Evolutionary conservation across 2,888 invertebrate species (phyloP).

Genomic region (Drosophila quinaria): DNA sequence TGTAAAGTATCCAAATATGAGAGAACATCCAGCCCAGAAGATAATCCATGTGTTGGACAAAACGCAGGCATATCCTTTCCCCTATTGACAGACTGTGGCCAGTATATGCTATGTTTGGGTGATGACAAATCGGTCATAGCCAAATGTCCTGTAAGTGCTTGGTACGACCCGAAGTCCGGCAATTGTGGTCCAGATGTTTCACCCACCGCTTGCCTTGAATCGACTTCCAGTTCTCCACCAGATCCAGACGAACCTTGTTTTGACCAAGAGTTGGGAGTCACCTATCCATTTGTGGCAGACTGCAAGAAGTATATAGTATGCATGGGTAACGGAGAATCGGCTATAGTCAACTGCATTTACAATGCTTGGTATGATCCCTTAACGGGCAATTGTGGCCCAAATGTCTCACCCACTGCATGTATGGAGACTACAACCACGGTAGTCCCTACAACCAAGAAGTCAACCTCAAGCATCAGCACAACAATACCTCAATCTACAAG

Average conservation of each 20-base stretch:
- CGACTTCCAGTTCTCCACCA: conserved; percentile 18
- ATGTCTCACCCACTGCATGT: conserved; percentile 62
- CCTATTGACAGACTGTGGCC: conserved; percentile 39
- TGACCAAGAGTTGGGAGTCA: conserved; percentile 40
- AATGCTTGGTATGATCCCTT: conserved; percentile 68
- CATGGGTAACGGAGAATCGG: conserved; percentile 45
- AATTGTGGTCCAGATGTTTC: conserved; percentile 66
- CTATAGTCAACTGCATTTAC: conserved; percentile 60
- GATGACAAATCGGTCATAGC: conserved; percentile 46
- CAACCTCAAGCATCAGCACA: conserved; percentile 12
- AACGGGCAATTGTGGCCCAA: conserved; percentile 65
- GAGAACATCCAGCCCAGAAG: not conserved
- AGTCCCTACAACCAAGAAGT: conserved; percentile 2
- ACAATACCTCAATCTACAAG: conserved; percentile 14
- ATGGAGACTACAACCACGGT: conserved; percentile 11
- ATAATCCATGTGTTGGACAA: conserved; percentile 27
- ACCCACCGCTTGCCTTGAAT: conserved; percentile 55
- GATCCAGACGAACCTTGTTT: conserved; percentile 47
- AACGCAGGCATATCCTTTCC: conserved; percentile 37
- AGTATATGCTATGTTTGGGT: conserved; percentile 65
- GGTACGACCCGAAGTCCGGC: conserved; percentile 65
- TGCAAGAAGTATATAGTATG: conserved; percentile 70
- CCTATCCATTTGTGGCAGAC: conserved; percentile 53
- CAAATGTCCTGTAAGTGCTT: conserved; percentile 61
- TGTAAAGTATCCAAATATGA: not conserved